A percentile compares a stretch with the other conserved stretches of the same genome.
Conservation (phyloP, 2,888 invertebrate species). For the Perdita meconis region DNA sequence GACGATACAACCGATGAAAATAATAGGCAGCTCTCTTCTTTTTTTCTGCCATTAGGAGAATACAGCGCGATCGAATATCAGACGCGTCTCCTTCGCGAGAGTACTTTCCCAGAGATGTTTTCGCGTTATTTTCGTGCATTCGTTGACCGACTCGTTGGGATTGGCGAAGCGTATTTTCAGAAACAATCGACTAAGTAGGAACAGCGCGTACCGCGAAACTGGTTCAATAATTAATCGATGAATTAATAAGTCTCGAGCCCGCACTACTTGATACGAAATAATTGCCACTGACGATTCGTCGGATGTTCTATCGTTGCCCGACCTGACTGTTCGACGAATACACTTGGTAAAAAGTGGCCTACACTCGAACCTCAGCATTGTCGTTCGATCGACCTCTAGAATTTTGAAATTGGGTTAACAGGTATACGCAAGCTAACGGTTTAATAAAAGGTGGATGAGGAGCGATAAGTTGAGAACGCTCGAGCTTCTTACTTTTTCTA, state of each 20-base stretch:
- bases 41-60: no score
- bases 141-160: background rate
- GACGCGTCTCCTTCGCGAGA: no score
- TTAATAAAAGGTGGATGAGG: constrained; percentile 17
- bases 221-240: constrained; percentile 64
- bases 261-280: constrained; percentile 64
- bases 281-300: constrained; percentile 60
- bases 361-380: constrained; percentile 8
- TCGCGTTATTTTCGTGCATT: no score
- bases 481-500: background rate
- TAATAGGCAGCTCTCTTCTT: background rate
- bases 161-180: background rate
- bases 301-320: constrained; percentile 53
- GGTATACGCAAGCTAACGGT: constrained; percentile 14
- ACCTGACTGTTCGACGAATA: constrained; percentile 48
- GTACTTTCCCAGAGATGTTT: no score
- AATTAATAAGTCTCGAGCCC: constrained; percentile 62
- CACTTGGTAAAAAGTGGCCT: constrained; percentile 22
- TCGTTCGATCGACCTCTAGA: background rate
- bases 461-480: constrained; percentile 23
- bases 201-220: constrained; percentile 38
- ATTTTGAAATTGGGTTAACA: constrained; percentile 42
- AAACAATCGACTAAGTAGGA: constrained; percentile 7
- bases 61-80: no score
- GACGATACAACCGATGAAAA: background rate